Percentiles rank a stretch among this genome's conserved stretches.
These are phyloP conservation scores for honey bee (Apis mellifera) DNA, from an alignment of 1,140 invertebrate genomes.

Conservation along the genomic window Amel_HAv3.1 CM009934.2:12595501-12596000, in stretches of 20 bases:
- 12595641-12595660: not conserved
- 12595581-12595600: constrained; percentile 4
- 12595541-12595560: not conserved
- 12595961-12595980: not conserved
- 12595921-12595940: constrained; percentile 19
- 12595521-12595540: not conserved
- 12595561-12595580: not conserved
- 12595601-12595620: constrained; percentile 14
- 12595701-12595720: no score
- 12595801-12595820: no score
- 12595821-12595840: not conserved
- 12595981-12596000: not conserved
- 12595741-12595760: no score
- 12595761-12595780: no score
- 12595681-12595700: not conserved
- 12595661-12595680: not conserved
- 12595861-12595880: not conserved
- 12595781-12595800: no score
- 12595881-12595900: constrained; percentile 14
- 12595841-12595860: not conserved
- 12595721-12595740: no score
- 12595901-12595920: constrained; percentile 20
- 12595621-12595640: no score
- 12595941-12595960: constrained; percentile 19
- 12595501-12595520: not conserved